Base-by-base conservation (phyloP, 1,140 invertebrate genomes). In the Choristoneura fumiferana region DNA sequence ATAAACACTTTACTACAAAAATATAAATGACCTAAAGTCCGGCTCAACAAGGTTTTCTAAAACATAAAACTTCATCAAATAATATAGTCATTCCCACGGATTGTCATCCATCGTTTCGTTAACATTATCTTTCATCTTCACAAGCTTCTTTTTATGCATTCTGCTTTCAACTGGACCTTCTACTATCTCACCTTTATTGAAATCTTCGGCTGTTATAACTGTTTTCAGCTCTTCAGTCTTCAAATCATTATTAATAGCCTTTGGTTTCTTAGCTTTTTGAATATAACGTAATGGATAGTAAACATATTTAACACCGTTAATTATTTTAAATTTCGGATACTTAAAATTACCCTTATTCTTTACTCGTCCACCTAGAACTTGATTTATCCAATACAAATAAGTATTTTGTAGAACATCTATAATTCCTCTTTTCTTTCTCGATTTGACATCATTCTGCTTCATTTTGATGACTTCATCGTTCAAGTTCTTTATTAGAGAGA, bases 21-120 rank as follows among this genome's bases (percentile, higher is more conserved):
- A 84, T 58, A 84, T 63, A 64, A 67, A 84, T 0, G 80, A 74
- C 66, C 62, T 79, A 70, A 84, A 76, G 58, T 83, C 81, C 39
- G 78, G 78, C n/a, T 60, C 69, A 36, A 85, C 75, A 22, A 90
- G 69, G 40, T 77, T 86, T 2, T 81, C 80, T 38, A 89, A 62
- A 56, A 84, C 71, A 62, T 90, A 88, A 8, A 89, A 76, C 36
- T 84, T 84, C 76, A 85, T 70, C 14, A 89, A 58, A 63, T 85
- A 84, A 79, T 76, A 89, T 89, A 89, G 86, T 89, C 86, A 89
- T 81, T 86, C 66, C 85, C 86, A 90, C 5, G 81, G 78, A 74
- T 88, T 85, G 13, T 88, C 81, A 0, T 88, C 84, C 1, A 89
- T 53, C 0, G 73, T 77, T 14, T 86, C 78, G 53, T 73, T 80